Base-by-base conservation (phyloP, 2,888 invertebrate genomes). In the Rhyacophila evoluta region DNA sequence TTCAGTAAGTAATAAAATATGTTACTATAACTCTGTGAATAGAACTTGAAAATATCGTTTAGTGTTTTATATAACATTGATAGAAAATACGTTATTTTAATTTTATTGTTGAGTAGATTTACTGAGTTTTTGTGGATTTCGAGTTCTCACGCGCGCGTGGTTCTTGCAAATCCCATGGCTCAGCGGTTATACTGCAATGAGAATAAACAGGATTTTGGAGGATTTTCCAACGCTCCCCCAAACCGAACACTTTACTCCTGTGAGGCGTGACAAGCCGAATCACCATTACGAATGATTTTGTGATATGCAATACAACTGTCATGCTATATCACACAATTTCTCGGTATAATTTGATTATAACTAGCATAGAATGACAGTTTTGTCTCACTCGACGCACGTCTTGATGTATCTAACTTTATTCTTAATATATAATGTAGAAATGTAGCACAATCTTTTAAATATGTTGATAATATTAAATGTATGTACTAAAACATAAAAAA, bases 181-280 rank as follows among this genome's bases (percentile, higher is more conserved):
- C 69, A 73, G 68, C 68, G 36, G 29, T 37, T 72, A 73, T 73
- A 68, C 28, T 68, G 37, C 11, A 28, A 77, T 73, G 69, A 41
- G 73, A 72, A 77, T 73, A 77, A 77, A 77, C 72, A 71, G 77
- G 77, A 77, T 77, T 77, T 77, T 77, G 37, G 38, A 12, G 25
- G 55, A 19, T 55, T 55, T 55, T 10, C 55, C 6, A n/a, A 12
- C 39, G 8, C 55, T 25, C 5, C 1, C 10, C 41, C 15, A 55
- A 55, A 39, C 3, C 4, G 15, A 55, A 19, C 4, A 19, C 8
- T 55, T 25, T 19, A 3, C 73, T 68, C 69, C 27, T 5, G 29
- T 38, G 77, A 69, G 73, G 77, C 73, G 77, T 73, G 39, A 73
- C 77, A 73, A 73, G 68, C 73, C 77, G 69, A 73, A 72, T 77